Base-by-base conservation (phyloP, 2,113 vertebrate species). In the Carlito syrichta region DNA sequence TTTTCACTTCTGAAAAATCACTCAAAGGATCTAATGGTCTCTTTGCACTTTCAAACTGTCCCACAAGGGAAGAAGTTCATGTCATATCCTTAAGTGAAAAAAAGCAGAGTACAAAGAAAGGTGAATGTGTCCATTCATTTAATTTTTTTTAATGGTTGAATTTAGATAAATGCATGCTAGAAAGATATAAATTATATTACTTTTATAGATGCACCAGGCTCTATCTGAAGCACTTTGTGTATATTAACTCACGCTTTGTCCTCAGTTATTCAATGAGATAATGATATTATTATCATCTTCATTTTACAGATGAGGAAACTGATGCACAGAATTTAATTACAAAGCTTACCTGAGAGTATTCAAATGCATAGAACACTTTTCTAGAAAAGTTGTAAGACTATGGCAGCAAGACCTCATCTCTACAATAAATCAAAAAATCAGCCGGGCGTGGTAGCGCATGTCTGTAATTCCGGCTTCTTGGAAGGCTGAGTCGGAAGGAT, bases 1-100 rank as follows among this genome's bases (percentile, higher is more conserved):
- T 68, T 88, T 92, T 62, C 60, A 88, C 20, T 86, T 90, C 89
- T 74, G 73, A 81, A 96, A 95, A 92, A 56, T 76, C 89, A 43
- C 58, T 96, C 14, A 12, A 88, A 95, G 54, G 38, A 83, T 76
- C 60, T 89, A 94, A 69, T 78, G 68, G 35, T 85, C 56, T 91
- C 50, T 94, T 89, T 86, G 32, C 23, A 89, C 63, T 77, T 90
- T 88, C 76, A 96, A 89, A 89, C 32, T 94, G 43, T 82, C 81
- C 76, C 58, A 40, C 0, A 30, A 87, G 54, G 84, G 52, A 89
- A 84, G 86, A 71, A 56, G 40, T 82, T 84, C 40, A 40, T 50
- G 10, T 38, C 73, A 30, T 85, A 30, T 76, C 23, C 74, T 86
- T 78, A 77, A 82, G n/a, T 73, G 48, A 62, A 88, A 71, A 76